Conservation (phyloP, 2,888 invertebrate genomes). For the Oscheius sp. region DNA sequence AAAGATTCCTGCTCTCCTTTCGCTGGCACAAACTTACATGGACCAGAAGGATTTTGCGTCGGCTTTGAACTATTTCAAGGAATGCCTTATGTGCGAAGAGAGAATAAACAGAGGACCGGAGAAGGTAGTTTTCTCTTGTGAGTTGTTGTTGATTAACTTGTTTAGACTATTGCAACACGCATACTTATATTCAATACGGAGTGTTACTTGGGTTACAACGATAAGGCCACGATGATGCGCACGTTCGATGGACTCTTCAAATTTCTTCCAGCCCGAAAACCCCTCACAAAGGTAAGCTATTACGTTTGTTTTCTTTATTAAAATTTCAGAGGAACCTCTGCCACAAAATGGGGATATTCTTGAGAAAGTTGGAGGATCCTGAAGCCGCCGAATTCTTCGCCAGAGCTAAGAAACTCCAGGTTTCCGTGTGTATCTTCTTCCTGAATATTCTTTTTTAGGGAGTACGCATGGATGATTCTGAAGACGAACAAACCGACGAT, state of each 20-base stretch:
- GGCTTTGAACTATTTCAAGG: conserved; percentile 5
- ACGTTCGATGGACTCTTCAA: not conserved
- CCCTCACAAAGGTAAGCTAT: not conserved
- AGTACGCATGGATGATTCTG: not conserved
- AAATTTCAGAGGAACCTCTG: conserved; percentile 1
- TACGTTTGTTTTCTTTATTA: not conserved
- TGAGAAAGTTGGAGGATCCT: not conserved
- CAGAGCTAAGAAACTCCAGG: not conserved
- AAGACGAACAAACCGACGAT: not conserved
- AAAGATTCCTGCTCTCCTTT: conserved; percentile 16
- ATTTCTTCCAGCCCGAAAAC: not conserved
- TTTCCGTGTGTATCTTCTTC: not conserved
- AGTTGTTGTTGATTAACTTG: not conserved
- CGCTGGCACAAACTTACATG: not conserved
- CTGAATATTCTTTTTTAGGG: not conserved
- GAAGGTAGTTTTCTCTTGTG: not conserved
- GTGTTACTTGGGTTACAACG: not conserved
- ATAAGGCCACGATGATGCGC: no score
- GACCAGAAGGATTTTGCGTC: not conserved
- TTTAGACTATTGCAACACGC: not conserved
- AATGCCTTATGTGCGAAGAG: conserved; percentile 5
- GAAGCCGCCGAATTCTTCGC: not conserved
- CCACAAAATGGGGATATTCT: not conserved
- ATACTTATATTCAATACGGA: conserved; percentile 13
- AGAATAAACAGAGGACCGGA: not conserved